Base-by-base conservation (phyloP, 1,140 invertebrate genomes). In the Drosophila littoralis region DNA sequence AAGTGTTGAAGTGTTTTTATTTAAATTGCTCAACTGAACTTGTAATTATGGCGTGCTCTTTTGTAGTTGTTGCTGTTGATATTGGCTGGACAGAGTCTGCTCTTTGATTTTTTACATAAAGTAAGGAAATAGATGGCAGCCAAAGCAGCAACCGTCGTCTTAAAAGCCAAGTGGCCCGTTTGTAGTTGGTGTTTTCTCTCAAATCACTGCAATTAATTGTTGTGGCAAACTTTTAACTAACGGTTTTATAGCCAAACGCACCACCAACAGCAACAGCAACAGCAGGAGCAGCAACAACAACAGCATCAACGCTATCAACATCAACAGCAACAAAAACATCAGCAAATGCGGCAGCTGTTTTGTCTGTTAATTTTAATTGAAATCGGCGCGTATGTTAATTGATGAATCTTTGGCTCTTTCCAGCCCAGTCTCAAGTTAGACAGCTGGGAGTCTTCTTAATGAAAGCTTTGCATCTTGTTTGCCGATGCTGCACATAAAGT, bases 1-100 rank as follows among this genome's bases (percentile, higher is more conserved):
- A 79, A 83, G 84, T 89, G 83, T 79, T 88, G 84, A 86, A 80
- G 83, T 86, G 83, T 89, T 86, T 86, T 86, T 79, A 89, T 86
- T 86, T 86, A 83, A 88, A 86, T 86, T 79, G 84, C 84, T 80
- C 76, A 89, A 86, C 76, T 86, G 79, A 86, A 86, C 83, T 89
- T 88, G 83, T 89, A 86, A 86, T 86, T 88, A 86, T 88, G 80
- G 79, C 68, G 15, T 43, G 48, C 10, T 52, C 51, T 67, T 59
- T 58, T 38, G 10, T 46, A 13, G 12, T 50, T 48, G 67, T 35
- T 67, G 57, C 63, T 69, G 64, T 73, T 81, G 71, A 36, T 72
- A 76, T 60, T 73, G 33, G 28, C 46, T 22, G 9, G 51, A 67
- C 38, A n/a, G 57, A 42, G 40, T 58, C 48, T 57, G 58, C 71